phyloP scores from a whole-genome alignment of 2,888 invertebrate genomes.

The Erynnis tages region DNA sequence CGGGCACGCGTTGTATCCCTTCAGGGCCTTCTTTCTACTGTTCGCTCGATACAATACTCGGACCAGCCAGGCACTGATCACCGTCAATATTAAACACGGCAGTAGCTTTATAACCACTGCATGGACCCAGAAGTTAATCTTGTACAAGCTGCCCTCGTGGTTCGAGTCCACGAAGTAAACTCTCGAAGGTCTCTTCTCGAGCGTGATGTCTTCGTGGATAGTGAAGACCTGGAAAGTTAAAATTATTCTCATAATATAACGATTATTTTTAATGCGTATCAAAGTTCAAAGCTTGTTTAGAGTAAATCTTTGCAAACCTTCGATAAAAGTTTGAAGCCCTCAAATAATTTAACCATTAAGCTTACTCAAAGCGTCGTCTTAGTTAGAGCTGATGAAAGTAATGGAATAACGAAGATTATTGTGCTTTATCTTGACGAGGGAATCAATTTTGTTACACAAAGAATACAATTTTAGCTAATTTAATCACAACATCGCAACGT shows the following conservation, averaged over 20 bases:
- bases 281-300: too few species aligned
- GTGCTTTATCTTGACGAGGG: too few species aligned
- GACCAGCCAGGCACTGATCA: conserved; percentile 87
- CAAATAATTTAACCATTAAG: too few species aligned
- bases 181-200: conserved; percentile 53
- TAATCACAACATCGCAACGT: too few species aligned
- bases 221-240: conserved; percentile 68
- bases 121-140: conserved; percentile 91
- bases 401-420: too few species aligned
- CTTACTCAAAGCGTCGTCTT: too few species aligned
- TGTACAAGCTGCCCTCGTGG: conserved; percentile 82
- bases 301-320: too few species aligned
- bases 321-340: too few species aligned
- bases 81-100: conserved; percentile 89
- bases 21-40: conserved; percentile 83
- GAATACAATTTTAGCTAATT: too few species aligned
- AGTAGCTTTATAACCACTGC: conserved; percentile 90
- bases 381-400: too few species aligned
- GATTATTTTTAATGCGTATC: too few species aligned
- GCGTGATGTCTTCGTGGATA: conserved; percentile 57
- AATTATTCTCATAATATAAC: not conserved
- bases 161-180: conserved; percentile 79
- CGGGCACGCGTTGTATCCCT: conserved; percentile 71
- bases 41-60: conserved; percentile 87
- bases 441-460: too few species aligned